phyloP scores from a whole-genome alignment of 2,113 vertebrate genomes.

The Acanthisitta chloris region DNA sequence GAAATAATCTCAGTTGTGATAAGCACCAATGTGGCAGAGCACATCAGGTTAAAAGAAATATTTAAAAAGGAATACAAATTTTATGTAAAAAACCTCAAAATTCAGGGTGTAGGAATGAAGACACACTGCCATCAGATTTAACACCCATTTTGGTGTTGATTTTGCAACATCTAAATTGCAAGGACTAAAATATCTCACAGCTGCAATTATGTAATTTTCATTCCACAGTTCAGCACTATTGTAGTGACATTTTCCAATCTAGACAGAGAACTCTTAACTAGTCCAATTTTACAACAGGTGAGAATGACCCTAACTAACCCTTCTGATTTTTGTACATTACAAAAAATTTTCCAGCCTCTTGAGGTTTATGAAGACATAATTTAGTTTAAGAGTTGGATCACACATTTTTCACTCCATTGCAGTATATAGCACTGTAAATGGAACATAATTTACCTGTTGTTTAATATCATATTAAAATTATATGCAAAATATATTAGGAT shows the following conservation, averaged over 20 bases:
- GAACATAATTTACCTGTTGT: neutral
- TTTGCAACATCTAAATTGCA: neutral
- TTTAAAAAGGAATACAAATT: neutral
- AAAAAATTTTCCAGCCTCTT: neutral
- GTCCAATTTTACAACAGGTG: neutral
- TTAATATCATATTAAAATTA: neutral
- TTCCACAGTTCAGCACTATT: neutral
- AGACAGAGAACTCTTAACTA: neutral
- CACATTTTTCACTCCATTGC: neutral
- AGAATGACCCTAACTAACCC: neutral
- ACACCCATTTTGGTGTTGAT: neutral
- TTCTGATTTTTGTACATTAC: too few relatives aligned
- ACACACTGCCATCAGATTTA: neutral
- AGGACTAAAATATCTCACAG: neutral
- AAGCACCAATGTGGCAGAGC: neutral
- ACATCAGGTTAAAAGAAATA: neutral
- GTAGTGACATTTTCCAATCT: neutral
- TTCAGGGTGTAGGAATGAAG: neutral
- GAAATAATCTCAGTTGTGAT: neutral
- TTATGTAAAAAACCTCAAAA: neutral
- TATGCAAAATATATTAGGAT: neutral
- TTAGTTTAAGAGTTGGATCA: neutral
- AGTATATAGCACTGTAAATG: neutral
- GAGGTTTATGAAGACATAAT: neutral
- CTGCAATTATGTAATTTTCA: neutral